Evolutionary conservation across 2,888 invertebrate genomes (phyloP), one percentile per base, ranked within the genome.

Genomic region (Rhyacophila evoluta): DNA sequence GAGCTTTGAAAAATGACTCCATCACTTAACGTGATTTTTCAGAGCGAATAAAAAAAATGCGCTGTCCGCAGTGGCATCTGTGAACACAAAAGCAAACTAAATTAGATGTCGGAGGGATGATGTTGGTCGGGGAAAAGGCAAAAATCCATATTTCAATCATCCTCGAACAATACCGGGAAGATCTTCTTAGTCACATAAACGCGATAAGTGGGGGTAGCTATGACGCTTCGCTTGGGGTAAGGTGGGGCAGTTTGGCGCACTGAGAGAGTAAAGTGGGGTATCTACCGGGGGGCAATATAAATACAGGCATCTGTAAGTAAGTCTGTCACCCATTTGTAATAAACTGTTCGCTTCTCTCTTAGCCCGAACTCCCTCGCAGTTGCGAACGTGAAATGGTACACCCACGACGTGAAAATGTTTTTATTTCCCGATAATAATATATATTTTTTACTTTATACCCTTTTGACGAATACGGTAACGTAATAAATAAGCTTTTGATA

Each of bases 141-240:
- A 81, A 81, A 81, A 81, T 79, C 79, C 81, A 81, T 81, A 81
- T 81, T 81, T 81, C 81, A 81, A 81, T 81, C 81, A 81, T 74
- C 76, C 74, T 55, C 72, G 77, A 74, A 80, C 80, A 80, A 80
- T 71, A 74, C 74, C 78, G 75, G 29, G 78, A 75, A 80, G 78
- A 81, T 79, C 74, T 76, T 81, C 78, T 38, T 72, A 81, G 75
- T 79, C 75, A 41, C 75, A 72, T 75, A 79, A 79, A 75, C 37
- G 78, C 67, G 80, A 77, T 72, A 75, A 79, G 76, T 72, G 69
- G 75, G 76, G 74, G 68, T 67, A 55, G 55, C 55, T 55, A 55
- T 55, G 55, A 55, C 55, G 76, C n/a, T 15, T 10, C 33, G 12
- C 41, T 39, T 19, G 77, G 67, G 74, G 74, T 73, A 15, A 67